Evolutionary conservation across 37 sponge, comb jelly and placozoan species (phyloP), one percentile per base, ranked within the genome.

Genomic region (Spongilla lacustris): DNA sequence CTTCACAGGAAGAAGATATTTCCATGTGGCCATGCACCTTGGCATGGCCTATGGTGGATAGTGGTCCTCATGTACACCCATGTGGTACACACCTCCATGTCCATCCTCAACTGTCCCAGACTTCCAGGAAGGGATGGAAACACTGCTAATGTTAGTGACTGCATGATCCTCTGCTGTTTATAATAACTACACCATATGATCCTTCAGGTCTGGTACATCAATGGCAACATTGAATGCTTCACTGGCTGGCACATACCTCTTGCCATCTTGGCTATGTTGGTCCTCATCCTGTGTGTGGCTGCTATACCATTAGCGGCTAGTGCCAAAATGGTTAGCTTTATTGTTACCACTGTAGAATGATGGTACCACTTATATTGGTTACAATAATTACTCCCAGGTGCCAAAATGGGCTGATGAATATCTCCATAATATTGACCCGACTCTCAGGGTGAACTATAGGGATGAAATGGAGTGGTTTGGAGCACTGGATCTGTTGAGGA

Each of bases 1-100:
- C 21, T 10, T 17, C 58, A 58, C 58, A 58, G 58, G 21, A 8
- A 17, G 19, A 58, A 17, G 21, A 58, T 17, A 58, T 6, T 17
- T 19, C 58, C 58, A 10, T 10, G 46, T 4, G 46, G 8, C 23
- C 89, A 78, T 14, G 72, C 35, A 23, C 69, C 78, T 35, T 87
- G 88, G 88, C 78, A 83, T 75, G 92, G 93, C 34, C 27, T 89
- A 66, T 93, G 93, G 93, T 66, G 72, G 74, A 75, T 93, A 19
- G 26, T 93, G 34, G 67, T 93, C 29, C 90, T 93, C 19, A 68
- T 82, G 4, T 89, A 82, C 71, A 86, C 80, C 23, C 90, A 89
- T 41, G 29, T 86, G 13, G 87, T 89, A 21, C 73, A 93, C 74
- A 78, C 90, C 24, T 89, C 89, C 31, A 76, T 86, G 81, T 77